Evolutionary conservation across 2,113 vertebrate genomes (phyloP), one percentile per base, ranked within the genome.

Genomic region (Anguilla japonica): DNA sequence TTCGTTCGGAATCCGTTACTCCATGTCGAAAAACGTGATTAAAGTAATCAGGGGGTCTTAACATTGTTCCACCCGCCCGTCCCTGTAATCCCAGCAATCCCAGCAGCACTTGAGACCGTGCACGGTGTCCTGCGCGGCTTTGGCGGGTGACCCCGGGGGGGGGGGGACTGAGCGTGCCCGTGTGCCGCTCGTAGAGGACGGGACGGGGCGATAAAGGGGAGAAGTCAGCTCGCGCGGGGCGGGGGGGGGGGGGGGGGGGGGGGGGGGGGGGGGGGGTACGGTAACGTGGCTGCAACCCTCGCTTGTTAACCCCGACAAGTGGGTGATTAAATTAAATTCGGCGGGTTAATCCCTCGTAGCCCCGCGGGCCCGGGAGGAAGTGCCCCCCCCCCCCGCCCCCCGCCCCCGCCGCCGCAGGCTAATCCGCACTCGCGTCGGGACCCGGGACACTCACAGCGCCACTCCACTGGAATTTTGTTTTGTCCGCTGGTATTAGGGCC

Each of bases 271-370:
- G 34, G 34, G 34, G 82, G 87, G 89, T 91, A 84, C 79, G 85
- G 89, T 91, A 91, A 93, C 88, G 88, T 91, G 88, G 92, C 87
- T 95, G 90, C 88, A 92, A 34, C 34, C 90, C 87, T 92, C 93
- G 90, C 92, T 92, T 94, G 92, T 95, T 95, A 95, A 93, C 92
- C 90, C 34, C 93, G 94, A 94, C 94, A 94, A 94, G 89, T 90
- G 91, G 92, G 93, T 94, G 93, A 95, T 95, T 95, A 93, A 34
- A 34, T 34, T 34, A 34, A 34, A 95, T 92, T 92, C 90, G 34
- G 87, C 15, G 87, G 91, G 90, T 90, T 95, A 96, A 96, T 95
- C 95, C 94, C 87, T 79, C 87, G 91, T 83, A 34, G 89, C 50
- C 34, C 34, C 92, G 92, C 90, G 60, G 88, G 88, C 91, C 34